phyloP scores from a whole-genome alignment of 2,888 invertebrate genomes.

The Teleiodes luculella region DNA sequence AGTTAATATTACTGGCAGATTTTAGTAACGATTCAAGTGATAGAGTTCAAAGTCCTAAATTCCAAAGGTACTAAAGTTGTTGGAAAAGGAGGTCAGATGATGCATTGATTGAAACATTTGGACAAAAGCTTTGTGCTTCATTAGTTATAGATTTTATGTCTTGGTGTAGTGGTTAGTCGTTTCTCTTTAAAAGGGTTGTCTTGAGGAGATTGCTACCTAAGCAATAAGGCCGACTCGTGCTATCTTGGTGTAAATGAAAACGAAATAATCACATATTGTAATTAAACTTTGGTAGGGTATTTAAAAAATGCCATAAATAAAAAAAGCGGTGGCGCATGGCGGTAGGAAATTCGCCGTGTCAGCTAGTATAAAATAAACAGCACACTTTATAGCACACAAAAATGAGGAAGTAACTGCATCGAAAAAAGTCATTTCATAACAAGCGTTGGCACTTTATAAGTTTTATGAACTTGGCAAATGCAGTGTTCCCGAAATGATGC shows the following conservation, averaged over 20 bases:
- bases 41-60: neutral
- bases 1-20: neutral
- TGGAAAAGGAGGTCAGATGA: neutral
- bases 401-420: neutral
- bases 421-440: neutral
- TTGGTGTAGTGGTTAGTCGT: too few species aligned
- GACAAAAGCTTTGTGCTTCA: too few species aligned
- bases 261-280: too few species aligned
- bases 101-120: neutral
- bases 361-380: neutral
- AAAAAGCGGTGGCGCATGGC: too few species aligned
- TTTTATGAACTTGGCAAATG: slow-evolving; percentile 4
- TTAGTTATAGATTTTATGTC: neutral
- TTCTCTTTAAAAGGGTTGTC: too few species aligned
- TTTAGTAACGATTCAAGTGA: neutral
- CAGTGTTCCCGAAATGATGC: slow-evolving; percentile 2
- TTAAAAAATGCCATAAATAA: too few species aligned
- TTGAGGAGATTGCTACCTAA: too few species aligned
- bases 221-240: too few species aligned
- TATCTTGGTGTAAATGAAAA: too few species aligned
- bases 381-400: neutral
- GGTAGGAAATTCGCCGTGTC: too few species aligned
- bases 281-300: too few species aligned
- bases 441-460: neutral
- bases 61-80: neutral